Evolutionary conservation across 2,797 vertebrate species (phyloP).

Genomic region (Bradypodion ventrale): DNA sequence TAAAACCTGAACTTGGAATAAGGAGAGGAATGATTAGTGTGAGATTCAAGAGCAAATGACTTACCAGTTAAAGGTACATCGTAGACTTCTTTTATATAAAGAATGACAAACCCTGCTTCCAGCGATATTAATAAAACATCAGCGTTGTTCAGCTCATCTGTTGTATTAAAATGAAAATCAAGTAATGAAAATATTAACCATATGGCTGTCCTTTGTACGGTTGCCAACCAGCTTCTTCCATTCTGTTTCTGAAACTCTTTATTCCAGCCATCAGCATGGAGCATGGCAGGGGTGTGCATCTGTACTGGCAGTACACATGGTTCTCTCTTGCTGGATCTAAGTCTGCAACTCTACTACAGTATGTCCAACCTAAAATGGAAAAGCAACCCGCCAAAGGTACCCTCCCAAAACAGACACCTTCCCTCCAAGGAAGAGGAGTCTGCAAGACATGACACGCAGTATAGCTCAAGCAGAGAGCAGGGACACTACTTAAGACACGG

Average conservation of each 20-base stretch:
- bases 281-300: not conserved
- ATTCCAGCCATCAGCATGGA: no score
- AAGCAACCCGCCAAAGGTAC: no score
- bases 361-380: no score
- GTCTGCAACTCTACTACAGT: no score
- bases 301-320: not conserved
- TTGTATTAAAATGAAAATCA: constrained; percentile 63
- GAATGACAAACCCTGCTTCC: constrained; percentile 20
- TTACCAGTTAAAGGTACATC: constrained; percentile 13
- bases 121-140: not conserved
- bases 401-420: no score
- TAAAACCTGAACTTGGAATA: constrained; percentile 65
- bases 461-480: no score
- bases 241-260: no score
- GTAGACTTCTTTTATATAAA: not conserved
- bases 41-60: constrained; percentile 67
- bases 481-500: not conserved
- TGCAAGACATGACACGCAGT: no score
- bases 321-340: not conserved
- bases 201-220: constrained; percentile 31
- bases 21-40: constrained; percentile 70
- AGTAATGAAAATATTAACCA: constrained; percentile 17
- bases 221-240: not conserved
- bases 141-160: constrained; percentile 51
- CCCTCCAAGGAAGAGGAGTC: no score